Evolutionary conservation across 2,797 vertebrate genomes (phyloP).

Genomic region (Enteromius fasciolatus): DNA sequence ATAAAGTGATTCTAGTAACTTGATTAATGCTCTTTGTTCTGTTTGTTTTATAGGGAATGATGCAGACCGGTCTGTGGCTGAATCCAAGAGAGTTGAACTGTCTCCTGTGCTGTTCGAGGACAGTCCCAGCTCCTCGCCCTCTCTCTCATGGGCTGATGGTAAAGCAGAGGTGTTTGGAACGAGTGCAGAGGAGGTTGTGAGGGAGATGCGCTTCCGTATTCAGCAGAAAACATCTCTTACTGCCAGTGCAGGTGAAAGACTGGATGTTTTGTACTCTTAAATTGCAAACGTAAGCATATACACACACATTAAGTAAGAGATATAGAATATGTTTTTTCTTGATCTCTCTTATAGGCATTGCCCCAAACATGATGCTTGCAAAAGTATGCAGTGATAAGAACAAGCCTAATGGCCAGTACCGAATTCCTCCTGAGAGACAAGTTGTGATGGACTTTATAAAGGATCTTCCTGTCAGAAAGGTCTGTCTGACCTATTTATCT

Average conservation of each 20-base stretch:
- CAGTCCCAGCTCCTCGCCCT: slow-evolving; percentile 67
- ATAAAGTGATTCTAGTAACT: not conserved
- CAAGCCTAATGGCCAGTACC: slow-evolving; percentile 95
- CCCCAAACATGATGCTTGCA: slow-evolving; percentile 94
- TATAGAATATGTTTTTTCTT: not conserved
- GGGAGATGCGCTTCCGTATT: slow-evolving; percentile 96
- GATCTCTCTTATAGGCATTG: slow-evolving; percentile 85
- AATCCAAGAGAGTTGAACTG: slow-evolving; percentile 60
- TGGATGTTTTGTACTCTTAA: not conserved
- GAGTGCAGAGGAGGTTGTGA: slow-evolving; percentile 89
- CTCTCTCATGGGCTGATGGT: slow-evolving; percentile 30
- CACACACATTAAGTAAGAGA: not conserved
- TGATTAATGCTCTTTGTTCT: slow-evolving; percentile 19
- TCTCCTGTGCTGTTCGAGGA: slow-evolving; percentile 92
- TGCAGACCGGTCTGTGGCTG: slow-evolving; percentile 22
- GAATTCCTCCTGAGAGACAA: slow-evolving; percentile 80
- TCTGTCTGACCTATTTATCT: slow-evolving; percentile 63
- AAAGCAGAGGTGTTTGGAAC: slow-evolving; percentile 83
- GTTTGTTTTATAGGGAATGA: slow-evolving; percentile 56
- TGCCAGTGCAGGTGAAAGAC: slow-evolving; percentile 89
- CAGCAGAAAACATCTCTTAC: slow-evolving; percentile 93
- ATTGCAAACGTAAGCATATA: not conserved
- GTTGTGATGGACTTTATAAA: slow-evolving; percentile 90
- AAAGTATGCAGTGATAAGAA: slow-evolving; percentile 98
- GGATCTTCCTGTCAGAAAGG: slow-evolving; percentile 94